These are phyloP conservation scores for Actias luna DNA, from an alignment of 2,888 invertebrate species.

Conservation along the genomic window DNA sequence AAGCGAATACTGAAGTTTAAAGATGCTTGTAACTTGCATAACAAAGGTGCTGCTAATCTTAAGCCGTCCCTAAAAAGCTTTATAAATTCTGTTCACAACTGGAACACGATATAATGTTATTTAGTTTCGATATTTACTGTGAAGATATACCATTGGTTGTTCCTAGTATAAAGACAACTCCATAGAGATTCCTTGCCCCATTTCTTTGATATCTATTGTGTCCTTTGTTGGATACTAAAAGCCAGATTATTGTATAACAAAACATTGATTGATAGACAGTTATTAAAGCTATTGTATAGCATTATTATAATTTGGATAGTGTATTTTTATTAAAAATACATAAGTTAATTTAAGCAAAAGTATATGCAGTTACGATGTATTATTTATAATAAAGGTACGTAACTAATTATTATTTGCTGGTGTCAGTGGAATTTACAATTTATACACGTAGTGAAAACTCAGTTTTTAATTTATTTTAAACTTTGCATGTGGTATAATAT, in stretches of 20 bases:
- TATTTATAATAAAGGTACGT: neutral
- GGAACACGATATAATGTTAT: too few relatives aligned
- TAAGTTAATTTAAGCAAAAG: neutral
- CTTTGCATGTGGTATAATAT: neutral
- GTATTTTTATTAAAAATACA: neutral
- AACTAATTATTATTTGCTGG: neutral
- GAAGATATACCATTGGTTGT: too few relatives aligned
- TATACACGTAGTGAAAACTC: neutral
- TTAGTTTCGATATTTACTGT: too few relatives aligned
- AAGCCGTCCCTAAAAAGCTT: too few relatives aligned
- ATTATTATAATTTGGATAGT: neutral
- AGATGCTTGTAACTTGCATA: too few relatives aligned
- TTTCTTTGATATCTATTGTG: too few relatives aligned
- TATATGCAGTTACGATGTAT: neutral
- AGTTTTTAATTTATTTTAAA: neutral
- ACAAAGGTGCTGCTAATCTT: too few relatives aligned
- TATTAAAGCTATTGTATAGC: too few relatives aligned
- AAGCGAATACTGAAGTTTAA: too few relatives aligned
- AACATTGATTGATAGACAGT: neutral
- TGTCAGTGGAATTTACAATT: neutral
- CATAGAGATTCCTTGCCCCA: too few relatives aligned
- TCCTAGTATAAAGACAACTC: too few relatives aligned
- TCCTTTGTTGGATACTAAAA: neutral
- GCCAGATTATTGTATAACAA: neutral
- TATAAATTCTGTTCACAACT: too few relatives aligned